These are phyloP conservation scores for Catharus minimus DNA, from an alignment of 2,113 vertebrate genomes.

Conservation along the genomic window DNA sequence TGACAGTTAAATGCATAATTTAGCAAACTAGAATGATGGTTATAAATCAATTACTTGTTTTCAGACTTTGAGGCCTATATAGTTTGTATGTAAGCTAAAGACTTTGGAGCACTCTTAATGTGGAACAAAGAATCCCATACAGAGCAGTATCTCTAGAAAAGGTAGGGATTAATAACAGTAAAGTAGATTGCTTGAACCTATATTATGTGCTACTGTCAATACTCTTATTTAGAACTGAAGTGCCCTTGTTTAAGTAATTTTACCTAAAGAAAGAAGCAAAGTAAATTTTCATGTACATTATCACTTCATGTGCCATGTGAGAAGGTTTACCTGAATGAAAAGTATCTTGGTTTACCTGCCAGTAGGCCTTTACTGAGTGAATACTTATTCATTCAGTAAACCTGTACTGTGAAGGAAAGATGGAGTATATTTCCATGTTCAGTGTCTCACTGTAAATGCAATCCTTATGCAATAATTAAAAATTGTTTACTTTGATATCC, in stretches of 20 bases:
- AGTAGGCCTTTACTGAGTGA: neutral
- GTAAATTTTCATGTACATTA: neutral
- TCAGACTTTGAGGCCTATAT: neutral
- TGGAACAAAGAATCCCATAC: neutral
- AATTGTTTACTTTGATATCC: neutral
- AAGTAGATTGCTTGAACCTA: neutral
- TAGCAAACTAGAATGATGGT: neutral
- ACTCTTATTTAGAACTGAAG: neutral
- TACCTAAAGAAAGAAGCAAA: neutral
- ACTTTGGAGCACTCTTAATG: neutral
- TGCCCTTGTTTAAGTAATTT: neutral
- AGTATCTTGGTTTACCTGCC: neutral
- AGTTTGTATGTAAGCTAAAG: neutral
- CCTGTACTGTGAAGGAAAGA: neutral
- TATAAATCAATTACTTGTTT: neutral
- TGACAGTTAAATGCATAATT: neutral
- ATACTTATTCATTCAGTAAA: neutral
- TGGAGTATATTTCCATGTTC: neutral
- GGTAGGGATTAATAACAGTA: neutral
- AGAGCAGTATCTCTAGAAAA: neutral
- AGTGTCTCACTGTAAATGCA: neutral
- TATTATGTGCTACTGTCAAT: neutral
- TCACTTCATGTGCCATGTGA: neutral
- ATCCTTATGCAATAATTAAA: neutral
- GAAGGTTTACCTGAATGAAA: neutral